These are phyloP conservation scores for Enteromius mattozi DNA, from an alignment of 2,797 vertebrate genomes.

Conservation along the genomic window DNA sequence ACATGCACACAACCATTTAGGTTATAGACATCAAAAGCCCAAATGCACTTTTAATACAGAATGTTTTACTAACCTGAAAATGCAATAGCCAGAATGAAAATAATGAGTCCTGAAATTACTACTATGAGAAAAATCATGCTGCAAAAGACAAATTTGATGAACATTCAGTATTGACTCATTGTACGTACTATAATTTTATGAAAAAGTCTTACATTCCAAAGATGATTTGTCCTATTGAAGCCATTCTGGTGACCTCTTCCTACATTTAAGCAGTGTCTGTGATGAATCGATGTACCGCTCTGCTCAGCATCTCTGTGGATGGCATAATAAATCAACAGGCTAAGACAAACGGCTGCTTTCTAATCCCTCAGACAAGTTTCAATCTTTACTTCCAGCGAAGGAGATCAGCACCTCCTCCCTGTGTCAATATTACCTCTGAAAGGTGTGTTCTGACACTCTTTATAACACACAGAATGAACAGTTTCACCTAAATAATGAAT, in stretches of 20 bases:
- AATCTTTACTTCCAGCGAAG: constrained; percentile 18
- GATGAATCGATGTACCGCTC: background rate
- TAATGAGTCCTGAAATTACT: constrained; percentile 64
- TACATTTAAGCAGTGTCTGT: background rate
- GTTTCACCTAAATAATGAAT: background rate
- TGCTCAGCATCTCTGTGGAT: constrained; percentile 23
- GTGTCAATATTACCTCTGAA: constrained; percentile 76
- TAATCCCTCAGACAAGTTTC: background rate
- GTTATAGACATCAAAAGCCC: background rate
- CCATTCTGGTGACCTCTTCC: constrained; percentile 65
- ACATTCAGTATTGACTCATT: constrained; percentile 1
- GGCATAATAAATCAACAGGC: constrained; percentile 1
- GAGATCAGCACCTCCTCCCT: constrained; percentile 60
- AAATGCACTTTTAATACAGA: background rate
- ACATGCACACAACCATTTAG: background rate
- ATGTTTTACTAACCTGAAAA: constrained; percentile 71
- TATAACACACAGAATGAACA: constrained; percentile 25
- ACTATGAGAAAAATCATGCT: constrained; percentile 77
- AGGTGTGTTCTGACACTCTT: constrained; percentile 60
- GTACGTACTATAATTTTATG: background rate
- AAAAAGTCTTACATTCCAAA: constrained; percentile 69
- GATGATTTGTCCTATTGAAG: constrained; percentile 72
- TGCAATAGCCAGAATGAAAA: constrained; percentile 71
- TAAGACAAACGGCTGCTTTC: background rate
- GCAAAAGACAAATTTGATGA: background rate